These are phyloP conservation scores for Sceloporus tristichus DNA, from an alignment of 2,113 vertebrate species.

Conservation along the genomic window DNA sequence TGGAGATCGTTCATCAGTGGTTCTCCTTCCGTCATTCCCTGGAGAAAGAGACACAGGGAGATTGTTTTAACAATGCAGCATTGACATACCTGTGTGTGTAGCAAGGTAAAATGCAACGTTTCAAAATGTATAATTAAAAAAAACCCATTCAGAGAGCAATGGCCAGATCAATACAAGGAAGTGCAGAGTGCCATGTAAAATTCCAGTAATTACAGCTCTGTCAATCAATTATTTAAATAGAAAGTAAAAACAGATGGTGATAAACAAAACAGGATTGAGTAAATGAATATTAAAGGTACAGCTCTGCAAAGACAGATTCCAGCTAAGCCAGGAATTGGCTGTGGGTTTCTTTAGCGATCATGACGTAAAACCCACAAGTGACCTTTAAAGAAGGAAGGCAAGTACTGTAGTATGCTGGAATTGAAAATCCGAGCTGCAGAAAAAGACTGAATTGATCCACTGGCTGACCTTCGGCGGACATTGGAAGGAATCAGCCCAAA, in stretches of 20 bases:
- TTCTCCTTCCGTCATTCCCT: slow-evolving; percentile 62
- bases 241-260: neutral
- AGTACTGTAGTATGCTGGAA: too few species aligned
- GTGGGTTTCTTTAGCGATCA: neutral
- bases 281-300: neutral
- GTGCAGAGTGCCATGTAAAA: neutral
- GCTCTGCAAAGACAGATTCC: neutral
- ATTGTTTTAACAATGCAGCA: too few species aligned
- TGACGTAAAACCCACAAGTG: neutral
- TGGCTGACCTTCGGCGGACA: too few species aligned
- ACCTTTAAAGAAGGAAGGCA: neutral
- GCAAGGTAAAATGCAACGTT: too few species aligned
- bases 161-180: neutral
- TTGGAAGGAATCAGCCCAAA: too few species aligned
- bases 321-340: neutral
- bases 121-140: too few species aligned
- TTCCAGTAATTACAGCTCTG: neutral
- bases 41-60: neutral
- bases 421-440: too few species aligned
- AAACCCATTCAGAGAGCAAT: too few species aligned
- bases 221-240: neutral
- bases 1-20: neutral
- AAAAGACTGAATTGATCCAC: too few species aligned
- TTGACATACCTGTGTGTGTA: too few species aligned
- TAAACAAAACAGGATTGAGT: neutral